These are phyloP conservation scores for Lumbricus terrestris DNA, from an alignment of 2,888 invertebrate species.

Conservation along the genomic window DNA sequence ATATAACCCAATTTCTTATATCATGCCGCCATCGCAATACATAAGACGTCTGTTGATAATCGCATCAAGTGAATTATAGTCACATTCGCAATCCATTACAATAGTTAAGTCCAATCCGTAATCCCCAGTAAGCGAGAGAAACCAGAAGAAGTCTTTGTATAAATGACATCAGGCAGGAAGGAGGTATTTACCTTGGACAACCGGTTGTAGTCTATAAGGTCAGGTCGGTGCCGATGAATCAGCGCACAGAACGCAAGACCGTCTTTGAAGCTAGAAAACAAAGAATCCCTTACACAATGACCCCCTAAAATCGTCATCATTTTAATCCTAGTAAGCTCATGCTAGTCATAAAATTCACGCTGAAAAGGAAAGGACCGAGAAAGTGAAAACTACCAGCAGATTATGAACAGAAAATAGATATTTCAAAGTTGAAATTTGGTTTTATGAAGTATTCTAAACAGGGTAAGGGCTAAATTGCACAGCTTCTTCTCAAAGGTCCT, in stretches of 20 bases:
- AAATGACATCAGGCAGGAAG: background rate
- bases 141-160: background rate
- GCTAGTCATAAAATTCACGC: background rate
- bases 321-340: background rate
- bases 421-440: background rate
- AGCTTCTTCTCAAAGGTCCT: background rate
- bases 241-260: slow-evolving; percentile 99
- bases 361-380: background rate
- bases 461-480: background rate
- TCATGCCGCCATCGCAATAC: too few species aligned
- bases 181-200: slow-evolving; percentile 76
- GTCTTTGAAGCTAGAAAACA: slow-evolving; percentile 84
- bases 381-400: background rate
- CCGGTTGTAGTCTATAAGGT: slow-evolving; percentile 97
- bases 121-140: background rate
- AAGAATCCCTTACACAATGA: background rate
- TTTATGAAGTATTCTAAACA: background rate
- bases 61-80: background rate
- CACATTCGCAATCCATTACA: background rate
- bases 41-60: too few species aligned
- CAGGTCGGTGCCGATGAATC: slow-evolving; percentile 98
- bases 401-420: background rate
- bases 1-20: background rate
- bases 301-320: too few species aligned
- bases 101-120: background rate